Percentiles rank a stretch among this genome's conserved stretches.
Conservation (phyloP, 2,888 invertebrate genomes). For the Bursaphelenchus okinawaensis region DNA sequence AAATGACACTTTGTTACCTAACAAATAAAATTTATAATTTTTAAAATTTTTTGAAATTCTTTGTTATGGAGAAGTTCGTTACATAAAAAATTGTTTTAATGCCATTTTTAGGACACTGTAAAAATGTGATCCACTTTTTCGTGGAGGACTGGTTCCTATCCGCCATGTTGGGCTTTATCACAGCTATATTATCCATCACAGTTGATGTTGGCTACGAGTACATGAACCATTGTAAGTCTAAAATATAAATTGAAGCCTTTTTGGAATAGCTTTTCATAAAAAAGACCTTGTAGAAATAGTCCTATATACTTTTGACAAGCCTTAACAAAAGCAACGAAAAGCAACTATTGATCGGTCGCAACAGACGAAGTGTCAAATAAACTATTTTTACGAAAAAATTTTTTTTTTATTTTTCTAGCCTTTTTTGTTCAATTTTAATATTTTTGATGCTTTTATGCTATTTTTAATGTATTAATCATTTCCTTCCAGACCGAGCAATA, state of each 20-base stretch:
- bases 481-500: conserved; percentile 26
- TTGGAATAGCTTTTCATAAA: too few relatives aligned
- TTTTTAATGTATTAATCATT: not conserved
- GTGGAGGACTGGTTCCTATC: conserved; percentile 62
- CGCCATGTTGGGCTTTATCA: conserved; percentile 60
- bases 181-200: conserved; percentile 58
- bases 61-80: too few relatives aligned
- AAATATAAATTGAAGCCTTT: too few relatives aligned
- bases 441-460: not conserved
- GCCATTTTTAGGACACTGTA: conserved; percentile 33
- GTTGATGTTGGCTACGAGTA: conserved; percentile 54
- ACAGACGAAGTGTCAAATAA: too few relatives aligned
- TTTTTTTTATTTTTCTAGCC: too few relatives aligned
- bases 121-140: conserved; percentile 53
- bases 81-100: too few relatives aligned
- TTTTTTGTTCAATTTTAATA: not conserved
- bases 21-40: not conserved
- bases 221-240: conserved; percentile 49
- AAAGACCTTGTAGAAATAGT: too few relatives aligned
- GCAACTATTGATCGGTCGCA: too few relatives aligned
- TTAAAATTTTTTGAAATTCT: too few relatives aligned
- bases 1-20: not conserved
- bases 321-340: too few relatives aligned
- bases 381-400: too few relatives aligned
- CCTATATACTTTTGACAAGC: too few relatives aligned